Percentiles rank a stretch among this genome's conserved stretches.
Conservation (phyloP, 92 coral and sea anemone species). For the Montipora capitata region DNA sequence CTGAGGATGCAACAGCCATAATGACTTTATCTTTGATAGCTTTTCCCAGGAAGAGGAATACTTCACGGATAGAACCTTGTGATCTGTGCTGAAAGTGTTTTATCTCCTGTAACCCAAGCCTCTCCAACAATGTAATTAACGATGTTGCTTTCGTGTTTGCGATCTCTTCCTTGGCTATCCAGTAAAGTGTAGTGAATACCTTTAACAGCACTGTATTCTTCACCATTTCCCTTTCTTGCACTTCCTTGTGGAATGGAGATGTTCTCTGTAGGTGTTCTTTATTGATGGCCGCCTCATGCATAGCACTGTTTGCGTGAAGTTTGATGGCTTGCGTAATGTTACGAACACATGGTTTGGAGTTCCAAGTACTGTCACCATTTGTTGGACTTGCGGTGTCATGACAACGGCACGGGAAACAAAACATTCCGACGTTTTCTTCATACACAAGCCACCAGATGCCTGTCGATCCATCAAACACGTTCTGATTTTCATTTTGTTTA, state of each 20-base stretch:
- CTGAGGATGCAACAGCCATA: too few relatives aligned
- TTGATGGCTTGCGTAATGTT: constrained; percentile 46
- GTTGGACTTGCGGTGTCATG: constrained; percentile 50
- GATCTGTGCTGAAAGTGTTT: constrained; percentile 56
- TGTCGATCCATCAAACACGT: constrained; percentile 43
- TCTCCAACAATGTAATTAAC: constrained; percentile 39
- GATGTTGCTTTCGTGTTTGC: constrained; percentile 42
- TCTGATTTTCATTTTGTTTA: constrained; percentile 48
- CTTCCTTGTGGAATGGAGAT: constrained; percentile 56
- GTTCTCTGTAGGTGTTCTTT: constrained; percentile 10
- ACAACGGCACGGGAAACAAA: constrained; percentile 55
- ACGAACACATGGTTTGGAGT: constrained; percentile 53
- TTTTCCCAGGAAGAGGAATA: constrained; percentile 52
- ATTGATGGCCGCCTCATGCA: constrained; percentile 57
- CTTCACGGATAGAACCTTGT: constrained; percentile 30
- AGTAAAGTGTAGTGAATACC: constrained; percentile 51
- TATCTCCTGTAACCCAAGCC: constrained; percentile 38
- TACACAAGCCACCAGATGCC: constrained; percentile 64
- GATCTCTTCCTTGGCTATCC: constrained; percentile 61
- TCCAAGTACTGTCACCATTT: constrained; percentile 54
- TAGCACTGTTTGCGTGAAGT: constrained; percentile 5
- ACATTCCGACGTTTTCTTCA: constrained; percentile 53
- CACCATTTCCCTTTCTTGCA: constrained; percentile 44
- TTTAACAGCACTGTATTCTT: constrained; percentile 53
- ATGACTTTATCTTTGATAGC: constrained; percentile 29